Evolutionary conservation across 2,797 vertebrate species (phyloP), one percentile per base, ranked within the genome.

Genomic region (Enteromius afrohamiltoni): DNA sequence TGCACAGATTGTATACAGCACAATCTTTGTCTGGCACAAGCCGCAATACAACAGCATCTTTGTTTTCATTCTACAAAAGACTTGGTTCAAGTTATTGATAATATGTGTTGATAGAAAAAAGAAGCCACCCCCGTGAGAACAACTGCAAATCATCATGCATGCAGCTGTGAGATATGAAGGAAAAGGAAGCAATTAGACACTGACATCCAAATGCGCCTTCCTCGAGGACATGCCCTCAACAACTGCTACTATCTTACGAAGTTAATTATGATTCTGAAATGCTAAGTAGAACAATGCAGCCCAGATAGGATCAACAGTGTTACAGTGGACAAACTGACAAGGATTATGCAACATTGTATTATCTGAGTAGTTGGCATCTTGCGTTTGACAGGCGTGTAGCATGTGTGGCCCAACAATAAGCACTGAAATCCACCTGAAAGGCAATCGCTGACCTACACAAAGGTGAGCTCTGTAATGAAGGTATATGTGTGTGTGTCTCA

Each of bases 401-500:
- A 74, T 67, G 31, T 67, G 34, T 73, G 69, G 67, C n/a, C 45
- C 53, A 74, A 79, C 26, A n/a, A 23, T 49, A 79, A 51, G 14
- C 31, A 51, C 42, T 79, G 40, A 49, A 37, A 67, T 83, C 31
- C 34, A 77, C 37, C 49, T 77, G 81, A 77, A 16, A 83, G 82
- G 23, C 26, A 77, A 45, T 21, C 17, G 53, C 47, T 85, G 79
- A 82, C 79, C 80, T 85, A 85, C 60, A 80, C 83, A 80, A 74
- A 85, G 83, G 77, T 85, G 83, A 85, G 71, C 49, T 21, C 34
- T 75, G 49, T 26, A 80, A 67, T 80, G 49, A 80, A 68, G 60
- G 77, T 80, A 60, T 85, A 76, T 85, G 58, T 80, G 83, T n/a
- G 70, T 68, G 70, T 45, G 49, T 74, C 78, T 80, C 83, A 80